Conservation (phyloP, 2,797 vertebrate species). For the Eospalax fontanierii region DNA sequence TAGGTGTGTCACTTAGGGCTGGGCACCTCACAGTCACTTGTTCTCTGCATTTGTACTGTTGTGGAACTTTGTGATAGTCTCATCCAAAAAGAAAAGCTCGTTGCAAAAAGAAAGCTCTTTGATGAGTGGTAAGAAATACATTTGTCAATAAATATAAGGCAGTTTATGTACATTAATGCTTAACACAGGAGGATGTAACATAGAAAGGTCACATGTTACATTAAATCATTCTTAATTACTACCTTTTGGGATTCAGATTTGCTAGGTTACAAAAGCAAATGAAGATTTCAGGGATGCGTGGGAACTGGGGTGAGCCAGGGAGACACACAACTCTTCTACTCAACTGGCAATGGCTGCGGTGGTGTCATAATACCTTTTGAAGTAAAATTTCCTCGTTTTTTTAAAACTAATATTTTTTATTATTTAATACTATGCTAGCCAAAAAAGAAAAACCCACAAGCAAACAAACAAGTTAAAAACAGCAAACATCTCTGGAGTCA, state of each 20-base stretch:
- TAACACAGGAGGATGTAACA: not conserved
- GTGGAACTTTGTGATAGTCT: no score
- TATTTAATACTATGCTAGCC: not conserved
- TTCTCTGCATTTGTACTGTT: no score
- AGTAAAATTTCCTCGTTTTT: not conserved
- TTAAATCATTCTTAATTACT: not conserved
- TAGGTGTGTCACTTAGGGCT: no score
- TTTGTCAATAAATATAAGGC: not conserved
- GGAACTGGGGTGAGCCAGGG: not conserved
- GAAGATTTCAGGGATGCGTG: not conserved
- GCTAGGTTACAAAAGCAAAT: conserved; percentile 53
- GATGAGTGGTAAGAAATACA: no score
- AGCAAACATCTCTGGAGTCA: not conserved
- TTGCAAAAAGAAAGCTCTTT: no score
- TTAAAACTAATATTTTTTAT: conserved; percentile 22
- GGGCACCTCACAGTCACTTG: no score
- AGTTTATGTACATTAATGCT: not conserved
- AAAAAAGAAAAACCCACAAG: no score
- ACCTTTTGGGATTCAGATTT: conserved; percentile 22
- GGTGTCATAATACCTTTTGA: not conserved
- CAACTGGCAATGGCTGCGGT: not conserved
- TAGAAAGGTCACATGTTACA: not conserved
- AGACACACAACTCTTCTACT: not conserved
- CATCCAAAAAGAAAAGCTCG: no score
- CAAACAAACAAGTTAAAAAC: no score